A percentile compares a stretch with the other conserved stretches of the same genome.
Conservation (phyloP, 2,113 vertebrate species). For the Engystomops pustulosus region DNA sequence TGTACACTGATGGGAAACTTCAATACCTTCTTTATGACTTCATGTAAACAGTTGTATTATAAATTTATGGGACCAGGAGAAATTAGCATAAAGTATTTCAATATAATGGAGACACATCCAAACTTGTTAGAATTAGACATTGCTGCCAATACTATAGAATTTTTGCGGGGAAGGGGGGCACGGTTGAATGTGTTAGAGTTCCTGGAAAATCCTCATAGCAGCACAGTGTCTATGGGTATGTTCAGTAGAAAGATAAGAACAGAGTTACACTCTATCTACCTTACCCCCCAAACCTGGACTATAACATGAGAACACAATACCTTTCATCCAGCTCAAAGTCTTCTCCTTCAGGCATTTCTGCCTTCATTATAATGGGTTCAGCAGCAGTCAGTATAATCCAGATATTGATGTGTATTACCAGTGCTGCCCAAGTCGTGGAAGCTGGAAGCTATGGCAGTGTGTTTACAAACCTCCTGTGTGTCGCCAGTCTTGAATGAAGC, state of each 20-base stretch:
- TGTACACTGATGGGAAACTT: too few relatives aligned
- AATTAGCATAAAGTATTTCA: too few relatives aligned
- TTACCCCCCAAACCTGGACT: not conserved
- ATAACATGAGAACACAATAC: constrained; percentile 10
- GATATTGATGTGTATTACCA: constrained; percentile 4
- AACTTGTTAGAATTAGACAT: too few relatives aligned
- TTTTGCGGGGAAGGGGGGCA: too few relatives aligned
- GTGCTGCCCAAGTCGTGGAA: not conserved
- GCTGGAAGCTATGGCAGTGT: constrained; percentile 26
- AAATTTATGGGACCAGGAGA: too few relatives aligned
- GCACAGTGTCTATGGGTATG: not conserved
- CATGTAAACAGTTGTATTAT: too few relatives aligned
- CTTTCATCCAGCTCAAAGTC: constrained; percentile 49
- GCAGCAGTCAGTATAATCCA: constrained; percentile 34
- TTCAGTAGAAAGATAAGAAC: not conserved
- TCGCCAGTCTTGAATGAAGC: constrained; percentile 53
- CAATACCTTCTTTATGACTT: too few relatives aligned
- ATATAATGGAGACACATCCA: too few relatives aligned
- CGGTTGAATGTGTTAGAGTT: too few relatives aligned
- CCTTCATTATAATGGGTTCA: constrained; percentile 1
- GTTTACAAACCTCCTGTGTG: constrained; percentile 54
- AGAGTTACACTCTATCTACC: too few relatives aligned
- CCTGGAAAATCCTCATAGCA: not conserved
- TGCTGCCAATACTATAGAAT: too few relatives aligned
- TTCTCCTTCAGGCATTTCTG: constrained; percentile 51